Evolutionary conservation across 2,113 vertebrate genomes (phyloP).

Genomic region (Galemys pyrenaicus): DNA sequence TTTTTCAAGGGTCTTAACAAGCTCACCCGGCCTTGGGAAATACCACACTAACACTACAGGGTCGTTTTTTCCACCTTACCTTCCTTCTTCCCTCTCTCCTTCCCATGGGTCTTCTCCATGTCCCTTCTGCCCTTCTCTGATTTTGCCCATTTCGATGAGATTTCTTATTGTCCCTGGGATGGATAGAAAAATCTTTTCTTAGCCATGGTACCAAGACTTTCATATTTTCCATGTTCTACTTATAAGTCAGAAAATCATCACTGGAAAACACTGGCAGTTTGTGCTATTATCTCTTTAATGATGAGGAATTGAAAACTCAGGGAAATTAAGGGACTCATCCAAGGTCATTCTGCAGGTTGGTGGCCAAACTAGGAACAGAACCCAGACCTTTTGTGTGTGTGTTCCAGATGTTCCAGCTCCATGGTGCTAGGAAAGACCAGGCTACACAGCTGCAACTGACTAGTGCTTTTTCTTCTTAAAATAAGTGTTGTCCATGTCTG

Average conservation of each 20-base stretch:
- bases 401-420: not conserved
- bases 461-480: slow-evolving; percentile 33
- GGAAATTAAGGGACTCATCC: slow-evolving; percentile 8
- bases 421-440: slow-evolving; percentile 23
- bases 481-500: slow-evolving; percentile 62
- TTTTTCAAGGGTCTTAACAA: slow-evolving; percentile 42
- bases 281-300: not conserved
- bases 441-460: not conserved
- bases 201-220: slow-evolving; percentile 36
- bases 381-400: not conserved
- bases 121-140: not conserved
- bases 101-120: not conserved
- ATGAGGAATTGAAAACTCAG: slow-evolving; percentile 1
- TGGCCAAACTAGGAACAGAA: not conserved
- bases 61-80: not conserved
- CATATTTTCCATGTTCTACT: not conserved
- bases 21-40: not conserved
- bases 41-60: not conserved
- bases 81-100: not conserved
- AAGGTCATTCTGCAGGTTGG: slow-evolving; percentile 47
- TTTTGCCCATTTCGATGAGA: not conserved
- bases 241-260: not conserved
- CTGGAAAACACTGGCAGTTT: not conserved
- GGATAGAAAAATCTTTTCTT: slow-evolving; percentile 23
- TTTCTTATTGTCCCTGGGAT: not conserved